These are phyloP conservation scores for Temnothorax ravouxi DNA, from an alignment of 2,888 invertebrate species.

Conservation along the genomic window DNA sequence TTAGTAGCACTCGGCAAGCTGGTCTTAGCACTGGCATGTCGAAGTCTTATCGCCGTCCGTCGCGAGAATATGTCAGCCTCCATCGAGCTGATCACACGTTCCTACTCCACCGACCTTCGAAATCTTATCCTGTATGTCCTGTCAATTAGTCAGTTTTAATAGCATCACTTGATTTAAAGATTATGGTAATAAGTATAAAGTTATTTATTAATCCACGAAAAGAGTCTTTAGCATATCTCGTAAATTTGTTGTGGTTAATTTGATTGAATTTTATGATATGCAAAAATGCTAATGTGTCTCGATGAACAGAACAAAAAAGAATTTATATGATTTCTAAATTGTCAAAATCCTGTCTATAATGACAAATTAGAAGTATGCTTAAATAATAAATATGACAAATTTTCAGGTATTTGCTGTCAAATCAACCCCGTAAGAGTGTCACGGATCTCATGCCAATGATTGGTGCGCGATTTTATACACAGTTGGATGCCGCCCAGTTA, in stretches of 20 bases:
- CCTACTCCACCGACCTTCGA: conserved; percentile 97
- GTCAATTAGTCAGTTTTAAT: background rate
- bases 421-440: conserved; percentile 91
- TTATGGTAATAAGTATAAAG: background rate
- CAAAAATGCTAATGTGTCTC: background rate
- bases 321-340: background rate
- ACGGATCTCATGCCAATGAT: conserved; percentile 99
- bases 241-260: background rate
- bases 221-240: background rate
- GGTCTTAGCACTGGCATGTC: conserved; percentile 97
- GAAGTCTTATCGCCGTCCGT: conserved; percentile 95
- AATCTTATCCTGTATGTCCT: conserved; percentile 94
- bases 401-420: conserved; percentile 91
- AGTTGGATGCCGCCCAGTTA: conserved; percentile 96
- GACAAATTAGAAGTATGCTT: background rate
- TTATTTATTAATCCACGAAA: background rate
- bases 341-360: background rate
- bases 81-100: conserved; percentile 95
- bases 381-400: background rate
- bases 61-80: conserved; percentile 95
- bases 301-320: background rate
- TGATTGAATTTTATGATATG: background rate
- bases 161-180: background rate
- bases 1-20: conserved; percentile 96
- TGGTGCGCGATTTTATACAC: conserved; percentile 98